A percentile compares a stretch with the other conserved stretches of the same genome.
These are phyloP conservation scores for Tetrax tetrax DNA, from an alignment of 2,113 vertebrate genomes.

Conservation along the genomic window DNA sequence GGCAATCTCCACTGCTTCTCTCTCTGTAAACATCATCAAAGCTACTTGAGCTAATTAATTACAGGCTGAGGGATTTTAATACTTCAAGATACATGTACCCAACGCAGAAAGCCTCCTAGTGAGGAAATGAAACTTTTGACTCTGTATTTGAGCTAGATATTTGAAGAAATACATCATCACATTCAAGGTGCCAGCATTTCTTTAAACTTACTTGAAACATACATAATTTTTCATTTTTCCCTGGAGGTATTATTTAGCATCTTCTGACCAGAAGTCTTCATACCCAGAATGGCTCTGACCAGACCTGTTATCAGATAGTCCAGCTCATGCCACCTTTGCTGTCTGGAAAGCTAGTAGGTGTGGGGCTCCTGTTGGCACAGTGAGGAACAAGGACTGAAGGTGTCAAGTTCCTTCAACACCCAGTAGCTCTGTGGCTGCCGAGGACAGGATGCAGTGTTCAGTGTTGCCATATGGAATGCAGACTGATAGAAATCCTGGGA, in stretches of 20 bases:
- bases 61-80: slow-evolving; percentile 40
- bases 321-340: not conserved
- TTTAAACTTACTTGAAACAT: not conserved
- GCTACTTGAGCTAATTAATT: slow-evolving; percentile 66
- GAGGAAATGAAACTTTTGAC: not conserved
- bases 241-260: not conserved
- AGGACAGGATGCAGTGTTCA: not conserved
- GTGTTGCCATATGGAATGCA: not conserved
- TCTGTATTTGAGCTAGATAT: not conserved
- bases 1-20: slow-evolving; percentile 40
- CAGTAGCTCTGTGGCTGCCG: not conserved
- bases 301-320: not conserved
- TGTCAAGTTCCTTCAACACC: slow-evolving; percentile 6
- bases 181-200: not conserved
- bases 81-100: slow-evolving; percentile 21
- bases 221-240: not conserved
- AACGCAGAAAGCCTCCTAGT: not conserved
- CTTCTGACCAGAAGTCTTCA: not conserved
- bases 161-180: not conserved
- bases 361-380: not conserved
- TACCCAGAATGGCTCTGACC: not conserved
- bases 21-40: slow-evolving; percentile 60
- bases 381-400: not conserved
- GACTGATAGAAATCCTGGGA: not conserved
- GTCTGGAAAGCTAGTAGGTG: not conserved